Base-by-base conservation (phyloP, 2,113 vertebrate species). In the Psilopsiagon aurifrons region DNA sequence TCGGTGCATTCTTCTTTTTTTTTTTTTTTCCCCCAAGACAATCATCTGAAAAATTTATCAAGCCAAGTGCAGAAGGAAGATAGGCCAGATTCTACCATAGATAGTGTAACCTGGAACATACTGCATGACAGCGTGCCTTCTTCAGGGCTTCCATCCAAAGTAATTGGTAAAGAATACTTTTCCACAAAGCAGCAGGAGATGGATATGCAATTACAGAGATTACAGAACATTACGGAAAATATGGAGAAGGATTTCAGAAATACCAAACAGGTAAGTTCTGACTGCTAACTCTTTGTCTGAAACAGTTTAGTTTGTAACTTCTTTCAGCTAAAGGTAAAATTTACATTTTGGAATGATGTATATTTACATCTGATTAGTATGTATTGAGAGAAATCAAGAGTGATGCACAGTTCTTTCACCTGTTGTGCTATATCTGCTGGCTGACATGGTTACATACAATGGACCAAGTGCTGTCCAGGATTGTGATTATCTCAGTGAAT, bases 211-310 rank as follows among this genome's bases (percentile, higher is more conserved):
- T 90, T 99, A 41, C 94, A 95, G 25, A 96, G 97, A 20, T 94
- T 99, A 24, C 98, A 99, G 96, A 97, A 93, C 64, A 98, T 99
- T 33, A 98, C 98, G 22, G 98, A 99, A 86, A 94, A 95, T 87
- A 98, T 99, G 95, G 99, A 99, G 83, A 96, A 83, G 68, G 98
- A 99, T 95, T 99, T 99, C 83, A 97, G 97, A 75, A 95, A 95
- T 66, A 97, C 97, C 14, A 97, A 82, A 92, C 70, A 98, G 97
- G 98, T 98, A 97, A 64, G 78, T 82, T 74, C 4, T 33, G 66
- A 27, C 55, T 73, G 27, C 33, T 71, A 35, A 14, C 37, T 57
- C 13, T 64, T 79, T 33, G 19, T 78, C 57, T 60, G 41, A 89
- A 95, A 54, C 43, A n/a, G 5, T 17, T 47, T 31, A 23, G 82